Conservation (phyloP, 2,888 invertebrate species). For the Stenodema calcarata region DNA sequence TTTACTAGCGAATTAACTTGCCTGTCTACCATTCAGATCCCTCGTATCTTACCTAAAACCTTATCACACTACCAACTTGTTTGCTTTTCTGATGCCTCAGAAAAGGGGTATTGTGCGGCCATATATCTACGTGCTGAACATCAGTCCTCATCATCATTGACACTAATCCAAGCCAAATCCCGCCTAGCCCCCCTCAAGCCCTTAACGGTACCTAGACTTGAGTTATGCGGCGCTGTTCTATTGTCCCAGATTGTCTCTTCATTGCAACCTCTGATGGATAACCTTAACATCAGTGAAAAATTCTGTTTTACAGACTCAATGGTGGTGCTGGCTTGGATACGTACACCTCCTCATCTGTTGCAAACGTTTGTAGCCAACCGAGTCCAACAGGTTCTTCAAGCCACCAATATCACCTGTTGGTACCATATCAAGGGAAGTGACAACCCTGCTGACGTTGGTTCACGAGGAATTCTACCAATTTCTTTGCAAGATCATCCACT, state of each 20-base stretch:
- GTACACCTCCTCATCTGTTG: not conserved
- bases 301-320: too few relatives aligned
- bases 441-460: not conserved
- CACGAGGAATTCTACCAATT: not conserved
- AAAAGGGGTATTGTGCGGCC: too few relatives aligned
- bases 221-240: constrained; percentile 44
- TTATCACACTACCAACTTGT: not conserved
- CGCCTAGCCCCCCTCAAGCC: too few relatives aligned
- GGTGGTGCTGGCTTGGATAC: not conserved
- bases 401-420: not conserved
- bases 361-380: not conserved
- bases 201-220: constrained; percentile 49
- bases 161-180: constrained; percentile 51
- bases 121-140: constrained; percentile 8
- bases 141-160: not conserved
- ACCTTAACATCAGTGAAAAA: not conserved
- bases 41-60: not conserved
- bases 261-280: not conserved
- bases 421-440: not conserved
- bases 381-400: not conserved
- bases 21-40: not conserved
- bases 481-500: not conserved
- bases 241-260: constrained; percentile 15
- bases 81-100: constrained; percentile 26
- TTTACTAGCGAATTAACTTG: not conserved